phyloP scores from a whole-genome alignment of 2,797 vertebrate genomes.

The Hybognathus amarus region DNA sequence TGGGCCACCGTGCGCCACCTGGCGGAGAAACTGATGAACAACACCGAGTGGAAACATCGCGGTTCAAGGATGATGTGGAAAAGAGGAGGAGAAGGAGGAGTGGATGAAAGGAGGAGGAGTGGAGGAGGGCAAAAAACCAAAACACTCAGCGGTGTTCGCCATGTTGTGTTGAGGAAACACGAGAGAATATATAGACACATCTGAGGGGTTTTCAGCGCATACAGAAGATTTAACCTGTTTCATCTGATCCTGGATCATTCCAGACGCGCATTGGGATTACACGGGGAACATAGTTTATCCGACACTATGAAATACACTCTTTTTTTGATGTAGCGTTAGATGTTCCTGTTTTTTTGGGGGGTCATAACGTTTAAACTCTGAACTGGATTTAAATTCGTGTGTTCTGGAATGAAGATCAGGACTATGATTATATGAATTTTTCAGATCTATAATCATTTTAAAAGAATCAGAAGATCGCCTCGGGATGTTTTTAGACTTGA shows the following conservation, averaged over 20 bases:
- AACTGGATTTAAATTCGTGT: background rate
- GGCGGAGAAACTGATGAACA: background rate
- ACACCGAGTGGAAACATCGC: background rate
- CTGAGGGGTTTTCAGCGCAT: background rate
- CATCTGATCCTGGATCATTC: slow-evolving; percentile 8
- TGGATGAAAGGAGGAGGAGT: slow-evolving; percentile 35
- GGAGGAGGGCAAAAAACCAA: slow-evolving; percentile 73
- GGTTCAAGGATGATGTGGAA: background rate
- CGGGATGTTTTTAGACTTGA: background rate
- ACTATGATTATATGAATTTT: background rate
- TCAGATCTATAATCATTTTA: background rate
- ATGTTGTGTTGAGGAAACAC: slow-evolving; percentile 76
- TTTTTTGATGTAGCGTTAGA: background rate
- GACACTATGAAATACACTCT: background rate
- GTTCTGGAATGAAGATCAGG: slow-evolving; percentile 3
- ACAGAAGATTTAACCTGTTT: slow-evolving; percentile 11
- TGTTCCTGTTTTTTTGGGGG: background rate
- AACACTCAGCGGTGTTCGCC: slow-evolving; percentile 76
- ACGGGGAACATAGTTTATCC: background rate
- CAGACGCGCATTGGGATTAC: background rate
- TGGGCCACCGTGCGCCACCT: slow-evolving; percentile 1
- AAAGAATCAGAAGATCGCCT: background rate
- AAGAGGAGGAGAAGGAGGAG: slow-evolving; percentile 5
- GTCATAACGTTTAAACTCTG: background rate
- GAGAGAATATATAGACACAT: background rate